Percentiles rank a stretch among this genome's conserved stretches.
phyloP scores from a whole-genome alignment of 2,113 vertebrate species.

The Calyptommatus sinebrachiatus region DNA sequence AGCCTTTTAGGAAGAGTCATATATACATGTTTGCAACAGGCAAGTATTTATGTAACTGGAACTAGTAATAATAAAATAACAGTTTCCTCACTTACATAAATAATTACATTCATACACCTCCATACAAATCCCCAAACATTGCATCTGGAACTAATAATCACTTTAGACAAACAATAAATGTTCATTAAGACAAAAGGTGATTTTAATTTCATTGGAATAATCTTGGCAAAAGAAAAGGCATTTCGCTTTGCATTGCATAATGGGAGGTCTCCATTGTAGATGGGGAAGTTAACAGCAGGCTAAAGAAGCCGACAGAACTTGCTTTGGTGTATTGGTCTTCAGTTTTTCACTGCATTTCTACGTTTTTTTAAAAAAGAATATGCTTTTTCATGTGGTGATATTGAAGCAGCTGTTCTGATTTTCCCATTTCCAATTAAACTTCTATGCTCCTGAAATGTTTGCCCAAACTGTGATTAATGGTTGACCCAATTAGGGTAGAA shows the following conservation, averaged over 20 bases:
- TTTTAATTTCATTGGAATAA: slow-evolving; percentile 72
- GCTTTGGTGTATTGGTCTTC: slow-evolving; percentile 37
- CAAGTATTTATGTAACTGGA: not conserved
- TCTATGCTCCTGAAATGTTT: not conserved
- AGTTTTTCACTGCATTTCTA: slow-evolving; percentile 51
- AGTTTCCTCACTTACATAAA: not conserved
- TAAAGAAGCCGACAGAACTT: slow-evolving; percentile 40
- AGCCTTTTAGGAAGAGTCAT: not conserved
- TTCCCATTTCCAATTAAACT: not conserved
- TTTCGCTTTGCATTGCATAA: slow-evolving; percentile 66
- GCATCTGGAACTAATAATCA: slow-evolving; percentile 67
- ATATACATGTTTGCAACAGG: not conserved
- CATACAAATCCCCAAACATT: slow-evolving; percentile 49
- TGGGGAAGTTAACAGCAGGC: slow-evolving; percentile 64
- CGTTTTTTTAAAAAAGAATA: slow-evolving; percentile 52
- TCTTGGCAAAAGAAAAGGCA: slow-evolving; percentile 61
- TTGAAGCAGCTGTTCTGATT: not conserved
- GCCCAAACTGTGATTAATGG: not conserved
- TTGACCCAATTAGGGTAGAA: too few relatives aligned
- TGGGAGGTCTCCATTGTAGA: slow-evolving; percentile 67
- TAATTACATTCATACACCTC: slow-evolving; percentile 44
- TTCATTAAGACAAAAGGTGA: slow-evolving; percentile 70
- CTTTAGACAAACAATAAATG: slow-evolving; percentile 67
- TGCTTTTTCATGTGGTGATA: not conserved
- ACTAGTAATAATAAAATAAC: not conserved